Evolutionary conservation across 53 echinoderm and acorn worm genomes (phyloP), one percentile per base, ranked within the genome.

Genomic region (Echinometra lucunter): DNA sequence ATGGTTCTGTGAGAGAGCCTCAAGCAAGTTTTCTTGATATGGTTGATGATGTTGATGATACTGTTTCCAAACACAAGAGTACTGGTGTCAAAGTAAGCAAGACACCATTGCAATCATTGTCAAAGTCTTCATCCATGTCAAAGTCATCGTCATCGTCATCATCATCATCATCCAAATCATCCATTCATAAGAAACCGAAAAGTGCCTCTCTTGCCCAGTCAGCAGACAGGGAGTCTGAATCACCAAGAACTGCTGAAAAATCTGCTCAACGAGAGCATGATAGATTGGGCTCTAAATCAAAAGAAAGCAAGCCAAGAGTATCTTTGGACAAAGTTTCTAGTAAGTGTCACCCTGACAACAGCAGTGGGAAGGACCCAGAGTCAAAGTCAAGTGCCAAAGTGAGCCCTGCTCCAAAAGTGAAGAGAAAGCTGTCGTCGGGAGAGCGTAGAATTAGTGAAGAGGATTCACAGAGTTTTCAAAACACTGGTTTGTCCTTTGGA

Each of bases 401-500:
- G 58, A 58, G 1, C 15, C 44, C 47, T 45, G 70, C 92, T 78
- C 78, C 78, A 6, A 78, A 78, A 42, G 18, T 19, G 21, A 78
- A 78, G 74, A 69, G 92, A 13, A 74, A 70, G 72, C 45, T 72
- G 0, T 92, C 92, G 27, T 18, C 49, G 0, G 92, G 45, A 69
- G 74, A 70, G n/a, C 30, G 45, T 12, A 92, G 72, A 19, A 74
- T 40, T 72, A 78, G 78, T 35, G 81, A 27, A 35, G 93, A 57
- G 6, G 93, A 81, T 38, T 28, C 34, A 32, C 63, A 92, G 28
- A 94, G 74, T 47, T 97, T 91, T 88, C 74, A 82, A 0, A 96
- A 95, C 78, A 96, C 98, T 8, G 98, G 98, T 5, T 96, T 98
- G 96, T 98, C 98, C 10, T 98, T 98, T 95, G 96, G 88, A 23